Evolutionary conservation across 2,113 vertebrate species (phyloP).

Genomic region (Probosciger aterrimus): DNA sequence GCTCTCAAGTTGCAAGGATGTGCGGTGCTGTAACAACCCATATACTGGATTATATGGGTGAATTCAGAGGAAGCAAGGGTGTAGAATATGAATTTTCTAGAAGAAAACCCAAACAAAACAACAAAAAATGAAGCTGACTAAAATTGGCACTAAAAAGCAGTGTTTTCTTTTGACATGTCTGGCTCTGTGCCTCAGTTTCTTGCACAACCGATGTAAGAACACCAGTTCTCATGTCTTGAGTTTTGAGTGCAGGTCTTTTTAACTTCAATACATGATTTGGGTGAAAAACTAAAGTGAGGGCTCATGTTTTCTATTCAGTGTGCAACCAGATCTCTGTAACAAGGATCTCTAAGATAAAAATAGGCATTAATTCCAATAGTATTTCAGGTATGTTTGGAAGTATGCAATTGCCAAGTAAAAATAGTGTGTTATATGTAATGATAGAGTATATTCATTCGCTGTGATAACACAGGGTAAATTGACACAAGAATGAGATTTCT

Average conservation of each 20-base stretch:
- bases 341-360: not conserved
- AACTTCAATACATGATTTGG: not conserved
- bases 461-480: not conserved
- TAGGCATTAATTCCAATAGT: not conserved
- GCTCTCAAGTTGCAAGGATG: not conserved
- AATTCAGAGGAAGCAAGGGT: not conserved
- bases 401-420: not conserved
- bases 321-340: not conserved
- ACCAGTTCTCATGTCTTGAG: not conserved
- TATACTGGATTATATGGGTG: fast-evolving
- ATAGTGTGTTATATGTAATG: not conserved
- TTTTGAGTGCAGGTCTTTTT: not conserved
- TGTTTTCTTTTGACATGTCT: fast-evolving
- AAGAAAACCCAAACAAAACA: not conserved
- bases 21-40: not conserved
- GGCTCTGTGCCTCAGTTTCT: not conserved
- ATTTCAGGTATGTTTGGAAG: not conserved
- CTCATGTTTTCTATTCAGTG: fast-evolving
- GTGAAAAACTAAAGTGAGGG: not conserved
- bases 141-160: not conserved
- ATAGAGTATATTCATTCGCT: not conserved
- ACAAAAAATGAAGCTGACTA: not conserved
- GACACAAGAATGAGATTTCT: not conserved
- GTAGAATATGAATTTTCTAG: not conserved
- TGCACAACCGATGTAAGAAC: too few species aligned